Base-by-base conservation (phyloP, 2,888 invertebrate species). In the Orchesella flavescens region DNA sequence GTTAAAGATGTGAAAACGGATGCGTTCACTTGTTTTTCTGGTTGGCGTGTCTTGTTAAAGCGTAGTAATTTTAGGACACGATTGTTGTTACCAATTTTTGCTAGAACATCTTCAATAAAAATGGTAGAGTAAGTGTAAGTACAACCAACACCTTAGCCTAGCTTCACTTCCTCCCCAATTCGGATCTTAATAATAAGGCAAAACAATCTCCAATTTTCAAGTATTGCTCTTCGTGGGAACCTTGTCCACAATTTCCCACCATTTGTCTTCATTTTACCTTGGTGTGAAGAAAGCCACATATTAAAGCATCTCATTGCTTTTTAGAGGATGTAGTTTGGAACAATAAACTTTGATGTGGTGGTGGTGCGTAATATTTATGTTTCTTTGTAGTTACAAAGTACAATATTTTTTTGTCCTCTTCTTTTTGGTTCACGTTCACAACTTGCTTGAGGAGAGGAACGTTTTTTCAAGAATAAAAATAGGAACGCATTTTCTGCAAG, bases 151-250 rank as follows among this genome's bases (percentile, higher is more conserved):
- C 49, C 49, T 49, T 49, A 7, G 49, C 12, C n/a, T 44, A 44
- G 12, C 9, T 44, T n/a, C n/a, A 19, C 65, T 44, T 65, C 44
- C 17, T n/a, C 61, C 10, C 24, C 61, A 13, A 61, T 23, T 61
- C 23, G 1, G 10, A 9, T 12, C 44, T 43, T 65, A n/a, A 15
- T 34, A n/a, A 34, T n/a, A 15, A 44, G 44, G n/a, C 44, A 57
- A 57, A 43, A 53, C 55, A 55, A 49, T 13, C 17, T 34, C 43
- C 49, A 68, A 69, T 72, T 72, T 59, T 59, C 49, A 71, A 55
- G 55, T 59, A 59, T 57, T 57, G 55, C 57, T 24, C 23, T 59
- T 43, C 59, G 72, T 72, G 72, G 72, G 72, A 72, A 72, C 15
- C 43, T 59, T 57, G 59, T 72, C 44, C 44, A 43, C 44, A 44